Base-by-base conservation (phyloP, 2,797 vertebrate genomes). In the Dipus sagitta region DNA sequence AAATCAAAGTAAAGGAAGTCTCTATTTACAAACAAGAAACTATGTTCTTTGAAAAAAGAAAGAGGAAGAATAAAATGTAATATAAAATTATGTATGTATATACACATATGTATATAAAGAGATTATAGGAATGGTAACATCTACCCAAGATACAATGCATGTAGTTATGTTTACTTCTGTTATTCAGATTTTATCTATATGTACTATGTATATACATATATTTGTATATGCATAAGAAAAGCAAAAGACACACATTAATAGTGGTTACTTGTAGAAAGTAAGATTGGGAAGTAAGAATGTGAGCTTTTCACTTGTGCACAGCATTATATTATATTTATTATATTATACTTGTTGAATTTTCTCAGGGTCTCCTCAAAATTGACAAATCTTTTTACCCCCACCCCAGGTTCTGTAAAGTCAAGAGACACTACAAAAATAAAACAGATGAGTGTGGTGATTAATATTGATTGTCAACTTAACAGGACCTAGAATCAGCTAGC, bases 381-480 rank as follows among this genome's bases (percentile, higher is more conserved):
- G 67, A 94, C 15, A 94, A 13, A 15, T 17, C 9, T 28, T 23
- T 64, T 26, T 11, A 83, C 32, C 28, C 26, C 32, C 88, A 13
- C 81, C 30, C 42, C 58, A 26, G 6, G 28, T 81, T 93, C 47
- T 86, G 38, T 92, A 79, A 91, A 52, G 6, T 77, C 64, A 70
- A 94, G 28, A 80, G 75, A 34, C 34, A 76, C 74, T 54, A 91
- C 26, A 84, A 89, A 89, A 86, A 65, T 28, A 77, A 79, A 88
- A 86, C 20, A 94, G 79, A 76, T 58, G 54, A 58, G 54, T 17
- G 17, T 58, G 13, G 13, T 58, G 17, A 58, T 58, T 58, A 13
- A 58, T 17, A 58, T 4, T 58, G 13, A 58, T 58, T 58, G 54
- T 58, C 54, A 58, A 58, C 14, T 58, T 58, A 12, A 58, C 54